Percentiles rank a stretch among this genome's conserved stretches.
Evolutionary conservation across 2,888 invertebrate genomes (phyloP).

Genomic region (Drosophila atripex): DNA sequence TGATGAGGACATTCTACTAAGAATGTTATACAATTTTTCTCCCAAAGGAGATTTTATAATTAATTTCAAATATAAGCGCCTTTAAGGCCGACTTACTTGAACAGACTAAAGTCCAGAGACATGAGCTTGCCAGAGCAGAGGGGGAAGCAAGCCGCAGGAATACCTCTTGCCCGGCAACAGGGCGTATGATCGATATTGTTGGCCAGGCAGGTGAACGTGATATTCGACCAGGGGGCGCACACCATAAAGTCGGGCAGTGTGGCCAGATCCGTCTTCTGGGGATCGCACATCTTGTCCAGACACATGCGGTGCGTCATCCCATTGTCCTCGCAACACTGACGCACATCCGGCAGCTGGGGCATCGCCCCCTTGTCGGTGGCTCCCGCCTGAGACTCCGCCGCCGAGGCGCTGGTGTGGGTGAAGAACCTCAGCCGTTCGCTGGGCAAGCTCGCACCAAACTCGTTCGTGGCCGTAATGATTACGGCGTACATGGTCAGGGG

Average conservation of each 20-base stretch:
- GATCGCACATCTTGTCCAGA: conserved; percentile 91
- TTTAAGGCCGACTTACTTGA: conserved; percentile 88
- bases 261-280: conserved; percentile 85
- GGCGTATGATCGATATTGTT: conserved; percentile 92
- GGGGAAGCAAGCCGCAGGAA: conserved; percentile 90
- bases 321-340: conserved; percentile 88
- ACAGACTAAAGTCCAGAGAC: conserved; percentile 91
- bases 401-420: conserved; percentile 87
- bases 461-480: conserved; percentile 89
- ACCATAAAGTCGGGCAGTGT: conserved; percentile 91
- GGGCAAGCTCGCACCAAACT: conserved; percentile 91
- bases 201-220: conserved; percentile 91
- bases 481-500: conserved; percentile 94
- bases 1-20: neutral
- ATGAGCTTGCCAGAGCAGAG: conserved; percentile 92
- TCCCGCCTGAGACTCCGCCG: conserved; percentile 85
- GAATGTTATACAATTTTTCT: neutral
- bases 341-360: conserved; percentile 90
- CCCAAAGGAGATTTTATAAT: neutral
- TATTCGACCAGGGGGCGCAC: conserved; percentile 93
- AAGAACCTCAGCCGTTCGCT: conserved; percentile 87
- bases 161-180: conserved; percentile 90
- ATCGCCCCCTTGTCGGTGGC: conserved; percentile 86
- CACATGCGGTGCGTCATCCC: conserved; percentile 91
- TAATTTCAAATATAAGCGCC: neutral